Evolutionary conservation across 2,888 invertebrate species (phyloP).

Genomic region (Melangyna quadrimaculata): DNA sequence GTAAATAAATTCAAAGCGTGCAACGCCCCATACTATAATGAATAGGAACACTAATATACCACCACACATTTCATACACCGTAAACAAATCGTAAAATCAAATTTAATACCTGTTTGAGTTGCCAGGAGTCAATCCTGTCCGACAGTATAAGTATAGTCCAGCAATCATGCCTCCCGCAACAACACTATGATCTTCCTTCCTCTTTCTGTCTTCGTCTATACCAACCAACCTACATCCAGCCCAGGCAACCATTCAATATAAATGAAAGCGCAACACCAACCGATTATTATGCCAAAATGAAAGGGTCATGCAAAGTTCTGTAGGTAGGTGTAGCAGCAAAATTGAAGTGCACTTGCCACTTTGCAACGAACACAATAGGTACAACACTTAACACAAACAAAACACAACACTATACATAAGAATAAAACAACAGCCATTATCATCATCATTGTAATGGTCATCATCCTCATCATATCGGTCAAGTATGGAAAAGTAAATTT

Average conservation of each 20-base stretch:
- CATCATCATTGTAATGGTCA: conserved; percentile 63
- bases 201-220: background rate
- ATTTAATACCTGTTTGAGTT: conserved; percentile 70
- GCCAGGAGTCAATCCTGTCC: conserved; percentile 53
- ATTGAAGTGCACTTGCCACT: conserved; percentile 57
- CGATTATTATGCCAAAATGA: conserved; percentile 68
- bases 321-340: conserved; percentile 52
- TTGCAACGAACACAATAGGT: conserved; percentile 34
- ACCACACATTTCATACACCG: conserved; percentile 26
- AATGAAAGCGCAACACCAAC: conserved; percentile 59
- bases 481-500: conserved; percentile 62
- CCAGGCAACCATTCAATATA: conserved; percentile 23
- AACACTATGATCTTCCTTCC: conserved; percentile 57
- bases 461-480: conserved; percentile 65
- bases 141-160: conserved; percentile 12
- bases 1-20: conserved; percentile 11
- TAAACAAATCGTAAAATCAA: conserved; percentile 71
- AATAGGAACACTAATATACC: conserved; percentile 17
- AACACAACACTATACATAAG: conserved; percentile 35
- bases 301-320: conserved; percentile 69
- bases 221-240: background rate
- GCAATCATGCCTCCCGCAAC: conserved; percentile 35
- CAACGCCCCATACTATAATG: conserved; percentile 36
- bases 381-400: conserved; percentile 54
- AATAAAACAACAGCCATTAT: conserved; percentile 56